These are phyloP conservation scores for Pelodiscus sinensis DNA, from an alignment of 2,113 vertebrate species.

Conservation along the genomic window DNA sequence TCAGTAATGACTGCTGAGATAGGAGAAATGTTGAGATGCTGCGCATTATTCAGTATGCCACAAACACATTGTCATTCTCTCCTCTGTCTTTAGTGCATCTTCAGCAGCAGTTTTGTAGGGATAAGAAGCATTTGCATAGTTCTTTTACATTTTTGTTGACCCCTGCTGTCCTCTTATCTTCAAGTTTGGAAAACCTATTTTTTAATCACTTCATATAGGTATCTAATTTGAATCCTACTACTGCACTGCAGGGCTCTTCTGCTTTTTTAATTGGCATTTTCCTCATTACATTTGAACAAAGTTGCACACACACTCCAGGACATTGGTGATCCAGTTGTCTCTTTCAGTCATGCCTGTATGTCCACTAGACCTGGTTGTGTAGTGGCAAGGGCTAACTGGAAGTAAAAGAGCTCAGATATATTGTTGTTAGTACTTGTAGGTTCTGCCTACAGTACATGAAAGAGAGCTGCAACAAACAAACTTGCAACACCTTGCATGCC, in stretches of 20 bases:
- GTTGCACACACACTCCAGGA: slow-evolving; percentile 67
- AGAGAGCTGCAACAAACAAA: background rate
- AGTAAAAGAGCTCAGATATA: background rate
- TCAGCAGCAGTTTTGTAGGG: slow-evolving; percentile 47
- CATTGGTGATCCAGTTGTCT: slow-evolving; percentile 63
- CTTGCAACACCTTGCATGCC: slow-evolving; percentile 3
- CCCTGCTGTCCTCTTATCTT: slow-evolving; percentile 61
- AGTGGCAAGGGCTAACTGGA: slow-evolving; percentile 30
- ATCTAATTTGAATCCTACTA: slow-evolving; percentile 73
- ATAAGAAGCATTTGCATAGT: slow-evolving; percentile 40
- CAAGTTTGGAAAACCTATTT: slow-evolving; percentile 63
- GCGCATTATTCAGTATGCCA: slow-evolving; percentile 33
- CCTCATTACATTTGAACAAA: slow-evolving; percentile 72
- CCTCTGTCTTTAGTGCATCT: slow-evolving; percentile 35
- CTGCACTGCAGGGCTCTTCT: slow-evolving; percentile 61
- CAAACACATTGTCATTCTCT: background rate
- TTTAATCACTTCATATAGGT: slow-evolving; percentile 70
- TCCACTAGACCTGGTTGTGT: background rate
- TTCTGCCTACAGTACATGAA: background rate
- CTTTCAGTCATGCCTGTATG: slow-evolving; percentile 50
- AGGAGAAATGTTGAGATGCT: slow-evolving; percentile 49
- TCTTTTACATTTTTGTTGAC: slow-evolving; percentile 48
- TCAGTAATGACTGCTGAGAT: slow-evolving; percentile 41
- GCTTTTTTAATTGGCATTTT: slow-evolving; percentile 73
- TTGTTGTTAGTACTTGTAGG: background rate